Percentiles rank a stretch among this genome's conserved stretches.
Conservation (phyloP, 2,797 vertebrate species). For the Rhinella marina region DNA sequence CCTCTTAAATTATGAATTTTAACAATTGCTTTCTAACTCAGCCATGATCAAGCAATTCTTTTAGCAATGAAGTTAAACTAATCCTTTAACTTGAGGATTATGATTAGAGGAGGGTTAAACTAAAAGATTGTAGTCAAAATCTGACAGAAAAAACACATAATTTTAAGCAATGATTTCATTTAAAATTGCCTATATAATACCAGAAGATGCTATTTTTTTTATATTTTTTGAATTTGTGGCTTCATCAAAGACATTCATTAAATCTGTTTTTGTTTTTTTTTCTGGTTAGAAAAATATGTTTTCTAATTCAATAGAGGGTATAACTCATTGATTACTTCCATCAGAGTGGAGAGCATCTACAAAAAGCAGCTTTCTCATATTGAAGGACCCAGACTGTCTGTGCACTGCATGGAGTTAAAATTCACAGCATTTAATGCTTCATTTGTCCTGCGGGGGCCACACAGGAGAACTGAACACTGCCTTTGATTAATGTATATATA, state of each 20-base stretch:
- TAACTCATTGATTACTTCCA: too few species aligned
- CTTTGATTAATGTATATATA: too few species aligned
- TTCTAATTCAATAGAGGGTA: too few species aligned
- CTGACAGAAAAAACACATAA: neutral
- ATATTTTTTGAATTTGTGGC: neutral
- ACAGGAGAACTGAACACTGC: too few species aligned
- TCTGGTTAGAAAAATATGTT: neutral
- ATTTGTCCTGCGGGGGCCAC: too few species aligned
- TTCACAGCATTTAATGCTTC: too few species aligned
- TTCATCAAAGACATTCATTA: neutral
- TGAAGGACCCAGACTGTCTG: too few species aligned
- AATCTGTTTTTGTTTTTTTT: neutral
- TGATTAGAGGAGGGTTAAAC: constrained; percentile 14
- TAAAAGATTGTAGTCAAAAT: constrained; percentile 6
- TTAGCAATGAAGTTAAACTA: constrained; percentile 59
- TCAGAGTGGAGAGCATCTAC: too few species aligned
- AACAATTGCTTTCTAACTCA: constrained; percentile 43
- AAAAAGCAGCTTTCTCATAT: too few species aligned
- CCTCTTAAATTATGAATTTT: constrained; percentile 54
- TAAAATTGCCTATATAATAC: neutral
- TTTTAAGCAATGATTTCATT: neutral
- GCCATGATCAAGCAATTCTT: constrained; percentile 45
- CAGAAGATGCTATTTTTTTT: too few species aligned
- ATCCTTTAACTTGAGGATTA: constrained; percentile 55
- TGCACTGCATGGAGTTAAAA: too few species aligned